These are phyloP conservation scores for Cinclus mexicanus DNA, from an alignment of 2,113 vertebrate genomes.

Conservation along the genomic window DNA sequence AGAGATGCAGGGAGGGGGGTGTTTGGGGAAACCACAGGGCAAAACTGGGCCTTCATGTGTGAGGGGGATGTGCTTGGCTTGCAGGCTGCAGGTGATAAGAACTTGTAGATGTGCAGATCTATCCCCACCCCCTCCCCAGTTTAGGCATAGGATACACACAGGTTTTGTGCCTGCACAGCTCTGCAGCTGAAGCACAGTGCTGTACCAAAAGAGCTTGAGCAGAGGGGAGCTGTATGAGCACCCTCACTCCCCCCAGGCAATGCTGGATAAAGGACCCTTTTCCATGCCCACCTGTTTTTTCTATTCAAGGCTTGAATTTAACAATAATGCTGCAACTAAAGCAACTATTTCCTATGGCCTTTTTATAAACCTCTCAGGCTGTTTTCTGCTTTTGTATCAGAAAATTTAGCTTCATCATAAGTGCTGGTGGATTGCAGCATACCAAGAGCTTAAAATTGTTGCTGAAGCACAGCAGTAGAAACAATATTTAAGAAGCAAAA, in stretches of 20 bases:
- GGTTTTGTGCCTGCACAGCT: neutral
- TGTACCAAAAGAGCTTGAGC: neutral
- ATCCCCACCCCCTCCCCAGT: neutral
- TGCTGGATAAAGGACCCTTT: neutral
- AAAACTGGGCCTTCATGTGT: neutral
- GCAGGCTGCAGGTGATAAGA: neutral
- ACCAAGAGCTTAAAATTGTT: neutral
- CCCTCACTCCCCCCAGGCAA: neutral
- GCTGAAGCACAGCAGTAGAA: neutral
- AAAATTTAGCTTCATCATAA: neutral
- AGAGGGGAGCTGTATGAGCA: neutral
- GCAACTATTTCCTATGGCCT: neutral
- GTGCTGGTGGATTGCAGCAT: neutral
- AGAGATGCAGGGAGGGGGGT: neutral
- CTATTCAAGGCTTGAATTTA: neutral
- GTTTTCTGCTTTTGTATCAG: neutral
- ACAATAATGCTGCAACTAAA: neutral
- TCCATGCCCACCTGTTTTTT: neutral
- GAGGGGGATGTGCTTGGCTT: neutral
- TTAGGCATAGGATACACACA: neutral
- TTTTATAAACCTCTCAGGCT: neutral
- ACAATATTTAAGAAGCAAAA: neutral
- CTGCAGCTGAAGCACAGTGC: neutral
- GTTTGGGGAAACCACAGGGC: slow-evolving; percentile 28
- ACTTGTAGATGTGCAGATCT: neutral